A percentile compares a stretch with the other conserved stretches of the same genome.
Evolutionary conservation across 2,113 vertebrate genomes (phyloP).

Genomic region (Bucco capensis): DNA sequence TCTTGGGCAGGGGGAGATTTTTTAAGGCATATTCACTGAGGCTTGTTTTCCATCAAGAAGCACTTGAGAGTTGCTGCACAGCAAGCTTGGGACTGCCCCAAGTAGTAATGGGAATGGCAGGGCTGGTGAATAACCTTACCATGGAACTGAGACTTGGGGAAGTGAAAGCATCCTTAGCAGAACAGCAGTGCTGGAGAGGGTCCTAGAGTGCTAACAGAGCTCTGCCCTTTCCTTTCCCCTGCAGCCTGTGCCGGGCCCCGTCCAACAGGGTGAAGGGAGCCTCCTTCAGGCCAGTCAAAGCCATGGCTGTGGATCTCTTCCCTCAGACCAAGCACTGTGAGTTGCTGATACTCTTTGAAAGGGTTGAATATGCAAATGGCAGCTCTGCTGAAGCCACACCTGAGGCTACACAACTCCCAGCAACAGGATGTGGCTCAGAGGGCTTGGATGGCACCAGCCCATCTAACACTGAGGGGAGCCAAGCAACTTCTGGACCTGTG

Average conservation of each 20-base stretch:
- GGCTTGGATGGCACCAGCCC: not conserved
- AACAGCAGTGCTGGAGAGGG: not conserved
- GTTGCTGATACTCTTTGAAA: conserved; percentile 88
- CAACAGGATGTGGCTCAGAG: accelerated
- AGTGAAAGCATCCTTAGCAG: not conserved
- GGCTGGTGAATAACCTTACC: not conserved
- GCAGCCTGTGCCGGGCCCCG: conserved; percentile 88
- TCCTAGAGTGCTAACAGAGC: not conserved
- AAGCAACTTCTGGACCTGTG: accelerated
- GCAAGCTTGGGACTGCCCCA: not conserved
- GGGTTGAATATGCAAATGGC: conserved; percentile 69
- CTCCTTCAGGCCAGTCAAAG: conserved; percentile 83
- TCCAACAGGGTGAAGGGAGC: conserved; percentile 90
- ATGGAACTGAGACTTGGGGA: not conserved
- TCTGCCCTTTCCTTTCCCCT: not conserved
- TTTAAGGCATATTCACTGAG: not conserved
- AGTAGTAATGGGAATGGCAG: accelerated
- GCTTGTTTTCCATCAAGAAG: not conserved
- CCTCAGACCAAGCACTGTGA: conserved; percentile 94
- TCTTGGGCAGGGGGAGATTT: accelerated
- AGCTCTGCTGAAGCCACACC: not conserved
- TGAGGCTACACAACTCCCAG: accelerated
- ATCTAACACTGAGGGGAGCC: accelerated
- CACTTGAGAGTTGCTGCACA: not conserved
- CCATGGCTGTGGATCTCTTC: conserved; percentile 92